phyloP scores from a whole-genome alignment of 1,140 invertebrate species.

The Leptopilina clavipes region DNA sequence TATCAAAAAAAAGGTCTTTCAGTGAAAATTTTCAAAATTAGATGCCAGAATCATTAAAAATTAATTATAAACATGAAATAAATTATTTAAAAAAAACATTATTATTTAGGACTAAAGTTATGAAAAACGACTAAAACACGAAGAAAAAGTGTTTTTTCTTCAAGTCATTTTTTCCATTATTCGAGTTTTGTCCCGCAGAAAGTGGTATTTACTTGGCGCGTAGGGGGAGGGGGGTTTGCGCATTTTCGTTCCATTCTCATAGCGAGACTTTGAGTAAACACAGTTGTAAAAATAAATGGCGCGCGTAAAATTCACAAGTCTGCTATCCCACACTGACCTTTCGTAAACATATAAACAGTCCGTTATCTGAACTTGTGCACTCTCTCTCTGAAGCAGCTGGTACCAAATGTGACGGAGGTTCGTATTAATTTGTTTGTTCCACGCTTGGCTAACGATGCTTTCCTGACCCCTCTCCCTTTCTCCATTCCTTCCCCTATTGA shows the following conservation, averaged over 20 bases:
- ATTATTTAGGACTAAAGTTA: too few relatives aligned
- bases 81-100: too few relatives aligned
- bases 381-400: slow-evolving; percentile 22
- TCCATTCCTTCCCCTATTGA: neutral
- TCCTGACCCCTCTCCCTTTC: slow-evolving; percentile 22
- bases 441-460: slow-evolving; percentile 16
- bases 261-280: neutral
- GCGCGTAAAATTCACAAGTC: slow-evolving; percentile 17
- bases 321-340: neutral
- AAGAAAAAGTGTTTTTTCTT: too few relatives aligned
- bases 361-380: slow-evolving; percentile 31
- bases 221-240: too few relatives aligned
- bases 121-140: too few relatives aligned
- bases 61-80: too few relatives aligned
- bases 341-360: slow-evolving; percentile 29
- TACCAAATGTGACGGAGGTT: slow-evolving; percentile 43
- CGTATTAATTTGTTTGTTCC: slow-evolving; percentile 45
- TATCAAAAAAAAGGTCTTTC: neutral
- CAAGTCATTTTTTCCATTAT: neutral
- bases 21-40: too few relatives aligned
- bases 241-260: neutral
- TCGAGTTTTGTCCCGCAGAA: neutral
- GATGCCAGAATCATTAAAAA: too few relatives aligned
- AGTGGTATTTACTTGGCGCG: neutral
- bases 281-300: slow-evolving; percentile 19